Evolutionary conservation across 2,113 vertebrate species (phyloP), one percentile per base, ranked within the genome.

Genomic region (Heterocephalus glaber): DNA sequence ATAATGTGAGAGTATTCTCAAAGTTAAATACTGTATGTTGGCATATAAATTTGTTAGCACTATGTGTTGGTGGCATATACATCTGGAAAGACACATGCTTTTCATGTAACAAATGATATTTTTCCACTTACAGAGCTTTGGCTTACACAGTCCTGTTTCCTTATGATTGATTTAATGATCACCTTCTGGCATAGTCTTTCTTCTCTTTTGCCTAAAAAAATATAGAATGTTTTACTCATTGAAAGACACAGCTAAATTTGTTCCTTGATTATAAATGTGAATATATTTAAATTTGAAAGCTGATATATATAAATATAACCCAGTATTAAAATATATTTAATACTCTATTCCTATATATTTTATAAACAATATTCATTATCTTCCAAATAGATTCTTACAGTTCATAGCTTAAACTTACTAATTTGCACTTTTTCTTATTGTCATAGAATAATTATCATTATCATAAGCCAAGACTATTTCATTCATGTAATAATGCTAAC

Each of bases 151-250:
- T 99, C 99, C 49, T 99, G 99, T 98, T 99, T 99, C 97, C 99
- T 98, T 97, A 99, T 99, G 49, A 99, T 98, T 81, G 99, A 99
- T 97, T 99, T 99, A 97, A 99, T 99, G 72, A 99, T 99, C 96
- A 99, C 99, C 97, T 99, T 99, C 97, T 99, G 99, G 96, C 99
- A 99, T 85, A 99, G 99, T 96, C 99, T 99, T 97, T 99, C 99
- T 92, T 99, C 99, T 96, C 99, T 99, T 98, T 99, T 99, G 98
- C 99, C 99, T 99, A 95, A 95, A 97, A 97, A 98, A 97, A 98
- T 74, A 98, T n/a, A 98, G 81, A 98, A 98, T 87, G 58, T 10
- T 66, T 91, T 81, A 66, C 47, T 97, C 41, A 96, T 93, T 88
- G 49, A 96, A 95, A 83, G 38, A 0, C 3, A 7, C 26, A 93